Evolutionary conservation across 1,140 invertebrate genomes (phyloP).

Genomic region (Euschistus heros): DNA sequence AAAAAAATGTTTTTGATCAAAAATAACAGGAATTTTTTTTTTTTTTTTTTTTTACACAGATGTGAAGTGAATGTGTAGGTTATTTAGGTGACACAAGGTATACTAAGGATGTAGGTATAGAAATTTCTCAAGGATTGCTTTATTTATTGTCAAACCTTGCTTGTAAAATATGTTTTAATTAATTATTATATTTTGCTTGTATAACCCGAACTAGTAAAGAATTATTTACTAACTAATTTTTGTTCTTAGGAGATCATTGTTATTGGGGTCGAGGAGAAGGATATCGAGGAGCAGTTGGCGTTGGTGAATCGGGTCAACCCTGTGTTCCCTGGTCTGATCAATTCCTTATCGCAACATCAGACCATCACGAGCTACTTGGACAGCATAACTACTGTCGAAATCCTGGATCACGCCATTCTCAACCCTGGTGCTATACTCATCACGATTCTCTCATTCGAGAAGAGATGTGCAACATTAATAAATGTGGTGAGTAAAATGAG

Average conservation of each 20-base stretch:
- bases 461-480: constrained; percentile 72
- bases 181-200: neutral
- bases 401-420: constrained; percentile 60
- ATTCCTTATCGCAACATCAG: constrained; percentile 56
- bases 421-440: constrained; percentile 89
- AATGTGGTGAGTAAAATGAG: constrained; percentile 52
- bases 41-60: too few species aligned
- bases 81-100: too few species aligned
- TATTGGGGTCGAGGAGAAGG: constrained; percentile 70
- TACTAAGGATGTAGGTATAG: too few species aligned
- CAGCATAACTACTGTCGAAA: constrained; percentile 89
- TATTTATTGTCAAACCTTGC: too few species aligned
- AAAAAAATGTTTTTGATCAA: too few species aligned
- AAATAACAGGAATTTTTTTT: too few species aligned
- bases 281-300: constrained; percentile 68
- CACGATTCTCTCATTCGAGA: constrained; percentile 46
- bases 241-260: constrained; percentile 56
- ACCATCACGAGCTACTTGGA: constrained; percentile 71
- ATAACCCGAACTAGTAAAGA: neutral
- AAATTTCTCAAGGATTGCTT: too few species aligned
- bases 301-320: constrained; percentile 54
- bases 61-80: too few species aligned
- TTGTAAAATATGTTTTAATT: constrained; percentile 1
- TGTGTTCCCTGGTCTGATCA: constrained; percentile 79
- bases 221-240: neutral